A percentile compares a stretch with the other conserved stretches of the same genome.
Evolutionary conservation across 1,140 invertebrate genomes (phyloP).

Genomic region (Lethrus apterus): DNA sequence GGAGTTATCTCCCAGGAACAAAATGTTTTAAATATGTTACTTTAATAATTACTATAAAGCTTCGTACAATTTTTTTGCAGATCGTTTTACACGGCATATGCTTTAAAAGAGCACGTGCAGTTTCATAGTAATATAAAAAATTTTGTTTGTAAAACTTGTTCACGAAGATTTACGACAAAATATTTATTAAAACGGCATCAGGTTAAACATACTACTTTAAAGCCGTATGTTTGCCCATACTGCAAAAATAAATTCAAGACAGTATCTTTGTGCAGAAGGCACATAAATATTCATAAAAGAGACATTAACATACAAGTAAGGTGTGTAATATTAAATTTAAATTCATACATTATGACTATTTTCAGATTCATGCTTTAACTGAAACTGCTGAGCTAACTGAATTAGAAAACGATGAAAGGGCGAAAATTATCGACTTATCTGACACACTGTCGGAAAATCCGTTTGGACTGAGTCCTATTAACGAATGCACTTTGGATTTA

Average conservation of each 20-base stretch:
- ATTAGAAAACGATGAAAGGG: not conserved
- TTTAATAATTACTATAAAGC: slow-evolving; percentile 1
- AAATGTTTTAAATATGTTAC: not conserved
- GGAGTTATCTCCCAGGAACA: not conserved
- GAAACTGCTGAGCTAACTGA: not conserved
- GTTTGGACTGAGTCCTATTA: no score
- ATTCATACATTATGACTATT: not conserved
- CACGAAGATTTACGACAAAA: slow-evolving; percentile 47
- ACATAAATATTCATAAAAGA: slow-evolving; percentile 61
- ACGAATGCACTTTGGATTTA: no score
- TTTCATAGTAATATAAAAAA: slow-evolving; percentile 48
- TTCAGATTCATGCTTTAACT: slow-evolving; percentile 1
- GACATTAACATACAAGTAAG: slow-evolving; percentile 32
- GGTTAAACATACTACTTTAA: slow-evolving; percentile 39
- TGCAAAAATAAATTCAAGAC: slow-evolving; percentile 67
- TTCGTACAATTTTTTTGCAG: slow-evolving; percentile 23
- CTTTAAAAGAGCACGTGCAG: slow-evolving; percentile 45
- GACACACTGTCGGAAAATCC: slow-evolving; percentile 2
- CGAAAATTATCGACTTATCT: slow-evolving; percentile 5
- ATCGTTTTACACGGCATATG: slow-evolving; percentile 23
- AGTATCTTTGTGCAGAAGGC: slow-evolving; percentile 57
- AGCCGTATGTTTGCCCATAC: slow-evolving; percentile 49
- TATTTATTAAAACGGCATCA: slow-evolving; percentile 44
- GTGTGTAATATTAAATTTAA: not conserved
- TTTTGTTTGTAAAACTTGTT: slow-evolving; percentile 49